Evolutionary conservation across 2,888 invertebrate genomes (phyloP).

Genomic region (Cephus pygmeus): DNA sequence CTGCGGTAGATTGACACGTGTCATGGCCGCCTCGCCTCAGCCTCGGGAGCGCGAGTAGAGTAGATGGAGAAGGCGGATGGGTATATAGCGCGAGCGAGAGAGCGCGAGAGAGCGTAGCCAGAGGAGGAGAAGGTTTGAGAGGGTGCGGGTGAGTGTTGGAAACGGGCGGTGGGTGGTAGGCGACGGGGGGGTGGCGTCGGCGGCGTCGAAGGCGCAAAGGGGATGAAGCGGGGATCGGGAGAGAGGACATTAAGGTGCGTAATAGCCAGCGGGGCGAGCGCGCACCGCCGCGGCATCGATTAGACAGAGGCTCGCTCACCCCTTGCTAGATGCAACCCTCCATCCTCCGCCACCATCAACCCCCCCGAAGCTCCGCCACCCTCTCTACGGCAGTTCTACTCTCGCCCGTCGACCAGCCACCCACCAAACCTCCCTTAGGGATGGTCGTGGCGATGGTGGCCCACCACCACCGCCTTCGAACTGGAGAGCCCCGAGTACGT

Average conservation of each 20-base stretch:
- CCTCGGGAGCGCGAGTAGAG: constrained; percentile 23
- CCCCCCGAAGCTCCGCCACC: constrained; percentile 29
- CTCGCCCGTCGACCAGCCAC: constrained; percentile 24
- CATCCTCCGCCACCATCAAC: constrained; percentile 34
- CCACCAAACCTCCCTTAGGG: constrained; percentile 22
- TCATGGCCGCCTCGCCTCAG: constrained; percentile 61
- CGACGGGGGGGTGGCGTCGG: constrained; percentile 36
- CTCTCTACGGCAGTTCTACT: constrained; percentile 29
- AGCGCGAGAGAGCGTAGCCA: constrained; percentile 4
- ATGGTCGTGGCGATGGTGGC: constrained; percentile 19
- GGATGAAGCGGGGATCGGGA: constrained; percentile 37
- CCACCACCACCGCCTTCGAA: constrained; percentile 46
- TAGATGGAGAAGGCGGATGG: constrained; percentile 30
- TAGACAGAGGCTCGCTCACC: constrained; percentile 62
- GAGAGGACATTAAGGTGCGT: constrained; percentile 66
- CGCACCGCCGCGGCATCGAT: constrained; percentile 66
- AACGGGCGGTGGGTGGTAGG: constrained; percentile 25
- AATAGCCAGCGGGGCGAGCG: constrained; percentile 66
- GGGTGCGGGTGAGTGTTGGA: constrained; percentile 6
- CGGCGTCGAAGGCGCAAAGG: constrained; percentile 41
- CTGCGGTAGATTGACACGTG: constrained; percentile 67
- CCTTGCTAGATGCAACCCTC: constrained; percentile 54
- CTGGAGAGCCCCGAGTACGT: constrained; percentile 60
- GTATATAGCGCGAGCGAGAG: constrained; percentile 30
- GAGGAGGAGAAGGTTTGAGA: constrained; percentile 20